A percentile compares a stretch with the other conserved stretches of the same genome.
These are phyloP conservation scores for Lissocephala sabroskyi DNA, from an alignment of 2,888 invertebrate species.

Conservation along the genomic window DNA sequence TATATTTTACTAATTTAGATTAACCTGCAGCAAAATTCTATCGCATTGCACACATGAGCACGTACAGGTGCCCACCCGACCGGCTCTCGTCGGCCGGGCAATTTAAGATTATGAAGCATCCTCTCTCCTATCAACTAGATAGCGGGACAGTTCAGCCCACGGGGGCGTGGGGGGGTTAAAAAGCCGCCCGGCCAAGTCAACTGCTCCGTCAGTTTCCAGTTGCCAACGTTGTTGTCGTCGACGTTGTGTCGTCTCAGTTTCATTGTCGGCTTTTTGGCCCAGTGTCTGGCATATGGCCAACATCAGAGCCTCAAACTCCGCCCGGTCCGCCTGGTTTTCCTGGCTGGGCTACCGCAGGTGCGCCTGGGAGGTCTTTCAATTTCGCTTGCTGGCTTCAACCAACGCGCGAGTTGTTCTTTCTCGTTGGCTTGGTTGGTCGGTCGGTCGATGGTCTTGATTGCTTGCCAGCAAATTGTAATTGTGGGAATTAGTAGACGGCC, in stretches of 20 bases:
- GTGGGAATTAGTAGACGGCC: slow-evolving; percentile 59
- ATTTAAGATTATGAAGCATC: slow-evolving; percentile 62
- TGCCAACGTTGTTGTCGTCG: too few species aligned
- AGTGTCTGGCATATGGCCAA: slow-evolving; percentile 32
- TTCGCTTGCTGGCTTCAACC: too few species aligned
- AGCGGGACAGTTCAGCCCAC: too few species aligned
- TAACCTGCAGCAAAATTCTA: slow-evolving; percentile 65
- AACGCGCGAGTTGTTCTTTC: neutral
- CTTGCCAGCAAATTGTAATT: slow-evolving; percentile 63
- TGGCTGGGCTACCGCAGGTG: slow-evolving; percentile 16
- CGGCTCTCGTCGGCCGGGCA: slow-evolving; percentile 22
- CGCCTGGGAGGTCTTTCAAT: slow-evolving; percentile 33
- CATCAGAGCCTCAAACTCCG: slow-evolving; percentile 6
- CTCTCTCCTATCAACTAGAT: slow-evolving; percentile 30
- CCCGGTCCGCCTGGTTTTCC: too few species aligned
- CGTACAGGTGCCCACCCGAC: slow-evolving; percentile 36
- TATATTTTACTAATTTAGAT: slow-evolving; percentile 66
- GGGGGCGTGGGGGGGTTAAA: too few species aligned
- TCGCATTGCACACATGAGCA: slow-evolving; percentile 62
- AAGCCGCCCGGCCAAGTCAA: too few species aligned
- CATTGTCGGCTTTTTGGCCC: slow-evolving; percentile 34
- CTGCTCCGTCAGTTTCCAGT: too few species aligned
- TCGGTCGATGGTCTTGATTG: slow-evolving; percentile 41
- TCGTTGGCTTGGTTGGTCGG: too few species aligned
- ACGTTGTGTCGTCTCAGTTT: too few species aligned